Evolutionary conservation across 2,888 invertebrate species (phyloP), one percentile per base, ranked within the genome.

Genomic region (Caradrina clavipalpis): DNA sequence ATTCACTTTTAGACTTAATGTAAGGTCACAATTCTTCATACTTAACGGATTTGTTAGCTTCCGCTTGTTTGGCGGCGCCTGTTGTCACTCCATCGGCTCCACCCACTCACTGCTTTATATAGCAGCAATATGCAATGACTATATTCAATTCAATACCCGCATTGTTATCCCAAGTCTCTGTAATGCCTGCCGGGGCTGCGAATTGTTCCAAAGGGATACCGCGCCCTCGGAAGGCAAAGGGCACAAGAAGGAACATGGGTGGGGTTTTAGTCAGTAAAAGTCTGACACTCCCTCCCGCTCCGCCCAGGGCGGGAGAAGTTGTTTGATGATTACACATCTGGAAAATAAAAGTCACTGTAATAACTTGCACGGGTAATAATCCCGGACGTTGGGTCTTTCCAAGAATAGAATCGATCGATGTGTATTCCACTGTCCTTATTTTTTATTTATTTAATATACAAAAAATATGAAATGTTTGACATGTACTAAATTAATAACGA

Each of bases 21-120:
- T 82, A 88, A 88, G 88, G 86, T 74, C 85, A 79, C 65, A 69
- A 19, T 88, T 86, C 85, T 87, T 86, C 83, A 84, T 75, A 45
- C 45, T 45, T 45, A 83, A 78, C 83, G 86, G 84, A 87, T 84
- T 87, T 68, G 80, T 78, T 80, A 69, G 84, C 86, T 89, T 89
- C 88, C 89, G 88, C 72, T 81, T 70, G 70, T 64, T 69, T 13
- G 73, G 53, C 49, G 19, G 75, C 68, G 53, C 51, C 67, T 35
- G 35, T 35, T 45, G 31, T 31, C 78, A 75, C 72, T 67, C 2
- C 42, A 42, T 1, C 10, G 13, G 66, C 83, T 80, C 65, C 78
- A 76, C 76, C 82, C 65, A 67, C 71, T 69, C 76, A 45, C 17
- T 56, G 39, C 39, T 39, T 2, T 39, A 22, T 47, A 17, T 35